Evolutionary conservation across 2,888 invertebrate genomes (phyloP).

Genomic region (Pseudanteris insignis): DNA sequence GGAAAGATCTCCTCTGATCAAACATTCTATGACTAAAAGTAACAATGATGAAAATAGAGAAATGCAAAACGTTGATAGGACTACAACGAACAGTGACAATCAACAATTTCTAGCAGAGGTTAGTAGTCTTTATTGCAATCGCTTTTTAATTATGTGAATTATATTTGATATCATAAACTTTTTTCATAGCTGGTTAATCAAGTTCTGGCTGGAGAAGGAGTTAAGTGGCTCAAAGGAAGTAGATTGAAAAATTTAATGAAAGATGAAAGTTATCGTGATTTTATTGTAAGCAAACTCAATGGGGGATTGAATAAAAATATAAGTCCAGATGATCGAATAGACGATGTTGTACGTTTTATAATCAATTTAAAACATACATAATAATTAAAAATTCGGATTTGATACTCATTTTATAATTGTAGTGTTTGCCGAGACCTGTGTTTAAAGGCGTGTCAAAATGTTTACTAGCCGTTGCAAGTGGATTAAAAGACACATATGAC

Average conservation of each 20-base stretch:
- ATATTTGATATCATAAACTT: too few relatives aligned
- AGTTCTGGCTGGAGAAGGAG: conserved; percentile 90
- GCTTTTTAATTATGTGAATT: too few relatives aligned
- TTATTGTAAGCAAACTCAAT: conserved; percentile 94
- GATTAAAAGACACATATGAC: conserved; percentile 89
- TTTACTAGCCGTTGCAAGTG: conserved; percentile 87
- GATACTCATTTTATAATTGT: too few relatives aligned
- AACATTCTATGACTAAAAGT: conserved; percentile 77
- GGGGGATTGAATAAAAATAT: conserved; percentile 91
- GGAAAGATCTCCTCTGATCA: conserved; percentile 88
- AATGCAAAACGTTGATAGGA: conserved; percentile 75
- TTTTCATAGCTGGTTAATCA: conserved; percentile 76
- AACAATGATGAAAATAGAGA: conserved; percentile 76
- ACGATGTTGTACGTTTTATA: conserved; percentile 95
- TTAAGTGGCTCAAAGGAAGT: conserved; percentile 95
- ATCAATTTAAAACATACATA: too few relatives aligned
- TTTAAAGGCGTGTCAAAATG: conserved; percentile 98
- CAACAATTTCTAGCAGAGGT: conserved; percentile 93
- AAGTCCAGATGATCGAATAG: conserved; percentile 94
- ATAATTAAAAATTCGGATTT: too few relatives aligned
- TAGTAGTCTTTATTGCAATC: too few relatives aligned
- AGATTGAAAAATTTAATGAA: conserved; percentile 96
- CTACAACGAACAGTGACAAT: conserved; percentile 86
- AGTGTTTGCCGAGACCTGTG: conserved; percentile 88
- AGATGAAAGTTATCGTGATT: conserved; percentile 96